A percentile compares a stretch with the other conserved stretches of the same genome.
Conservation (phyloP, 2,888 invertebrate genomes). For the Cryptus viduatorius region DNA sequence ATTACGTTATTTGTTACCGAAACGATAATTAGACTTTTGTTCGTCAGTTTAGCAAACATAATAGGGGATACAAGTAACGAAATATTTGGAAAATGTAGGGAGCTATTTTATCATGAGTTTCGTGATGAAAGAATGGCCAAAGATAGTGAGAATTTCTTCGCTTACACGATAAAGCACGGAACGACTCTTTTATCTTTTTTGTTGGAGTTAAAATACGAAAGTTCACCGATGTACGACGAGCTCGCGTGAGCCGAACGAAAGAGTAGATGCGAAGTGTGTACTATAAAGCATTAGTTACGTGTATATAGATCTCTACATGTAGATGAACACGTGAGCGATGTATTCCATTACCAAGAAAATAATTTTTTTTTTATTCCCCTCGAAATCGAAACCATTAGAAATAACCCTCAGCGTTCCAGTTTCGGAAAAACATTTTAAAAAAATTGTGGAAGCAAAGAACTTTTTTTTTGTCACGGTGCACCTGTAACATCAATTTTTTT, state of each 20-base stretch:
- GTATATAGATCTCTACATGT: neutral
- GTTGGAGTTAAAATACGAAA: conserved; percentile 29
- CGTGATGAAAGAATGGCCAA: neutral
- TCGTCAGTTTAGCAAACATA: too few relatives aligned
- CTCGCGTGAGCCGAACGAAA: conserved; percentile 44
- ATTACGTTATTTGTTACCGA: too few relatives aligned
- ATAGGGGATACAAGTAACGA: neutral
- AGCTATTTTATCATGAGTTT: conserved; percentile 12
- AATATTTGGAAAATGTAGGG: neutral
- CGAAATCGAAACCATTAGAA: conserved; percentile 34
- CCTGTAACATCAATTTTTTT: too few relatives aligned
- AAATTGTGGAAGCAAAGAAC: too few relatives aligned
- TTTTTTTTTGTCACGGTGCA: too few relatives aligned
- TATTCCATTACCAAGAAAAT: conserved; percentile 32
- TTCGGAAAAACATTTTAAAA: too few relatives aligned
- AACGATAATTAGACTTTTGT: too few relatives aligned
- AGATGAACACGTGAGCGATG: conserved; percentile 17
- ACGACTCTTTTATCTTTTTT: conserved; percentile 30
- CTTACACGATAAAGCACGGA: conserved; percentile 14
- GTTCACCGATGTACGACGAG: conserved; percentile 48
- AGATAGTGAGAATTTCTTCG: conserved; percentile 16
- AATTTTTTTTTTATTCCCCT: conserved; percentile 44
- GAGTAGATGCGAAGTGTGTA: neutral
- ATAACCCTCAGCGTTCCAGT: conserved; percentile 6
- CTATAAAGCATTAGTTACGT: neutral